Conservation (phyloP, 2,113 vertebrate species). For the Leucopternis melanops region DNA sequence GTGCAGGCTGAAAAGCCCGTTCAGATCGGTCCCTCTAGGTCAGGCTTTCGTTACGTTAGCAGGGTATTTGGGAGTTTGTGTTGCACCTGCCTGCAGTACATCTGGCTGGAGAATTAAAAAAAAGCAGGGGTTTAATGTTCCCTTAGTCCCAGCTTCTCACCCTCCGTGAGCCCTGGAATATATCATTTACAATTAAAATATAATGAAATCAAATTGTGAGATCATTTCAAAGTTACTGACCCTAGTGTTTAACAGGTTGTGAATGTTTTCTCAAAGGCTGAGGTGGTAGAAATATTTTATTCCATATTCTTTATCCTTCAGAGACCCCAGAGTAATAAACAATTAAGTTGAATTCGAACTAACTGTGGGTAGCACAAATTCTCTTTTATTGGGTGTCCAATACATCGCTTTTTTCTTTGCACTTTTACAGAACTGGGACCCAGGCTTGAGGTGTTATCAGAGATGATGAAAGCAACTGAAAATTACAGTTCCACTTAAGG, state of each 20-base stretch:
- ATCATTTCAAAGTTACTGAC: slow-evolving; percentile 34
- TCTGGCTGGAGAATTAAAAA: background rate
- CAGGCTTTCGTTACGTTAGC: background rate
- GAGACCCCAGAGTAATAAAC: slow-evolving; percentile 55
- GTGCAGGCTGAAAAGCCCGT: background rate
- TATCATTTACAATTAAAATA: slow-evolving; percentile 52
- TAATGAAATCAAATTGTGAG: slow-evolving; percentile 53
- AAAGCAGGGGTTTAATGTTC: background rate
- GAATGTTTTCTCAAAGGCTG: slow-evolving; percentile 41
- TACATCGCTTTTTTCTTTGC: background rate
- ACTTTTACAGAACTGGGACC: background rate
- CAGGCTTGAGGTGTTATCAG: background rate
- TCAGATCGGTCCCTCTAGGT: background rate
- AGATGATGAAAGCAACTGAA: background rate
- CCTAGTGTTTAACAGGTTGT: slow-evolving; percentile 17
- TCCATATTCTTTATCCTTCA: background rate
- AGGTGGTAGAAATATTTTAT: slow-evolving; percentile 1
- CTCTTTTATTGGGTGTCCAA: background rate
- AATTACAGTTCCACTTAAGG: background rate
- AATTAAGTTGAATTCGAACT: slow-evolving; percentile 36
- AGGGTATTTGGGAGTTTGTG: background rate
- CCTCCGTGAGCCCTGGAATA: background rate
- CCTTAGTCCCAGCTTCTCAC: background rate
- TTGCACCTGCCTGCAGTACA: slow-evolving; percentile 50
- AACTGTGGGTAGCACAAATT: slow-evolving; percentile 17